Conservation (phyloP, 1,140 invertebrate genomes). For the Odontomachus brunneus region DNA sequence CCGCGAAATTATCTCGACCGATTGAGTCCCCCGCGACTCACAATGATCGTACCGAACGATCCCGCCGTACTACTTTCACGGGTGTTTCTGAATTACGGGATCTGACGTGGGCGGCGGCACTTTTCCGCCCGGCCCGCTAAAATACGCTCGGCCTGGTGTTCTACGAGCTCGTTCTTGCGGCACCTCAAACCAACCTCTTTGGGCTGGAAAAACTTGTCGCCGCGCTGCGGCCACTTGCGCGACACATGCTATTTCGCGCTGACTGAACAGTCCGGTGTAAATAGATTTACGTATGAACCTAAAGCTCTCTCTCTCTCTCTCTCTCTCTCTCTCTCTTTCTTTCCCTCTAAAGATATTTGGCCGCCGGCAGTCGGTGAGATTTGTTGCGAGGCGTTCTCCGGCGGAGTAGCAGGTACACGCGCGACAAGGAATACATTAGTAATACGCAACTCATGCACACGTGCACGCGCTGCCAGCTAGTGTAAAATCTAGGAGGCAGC, state of each 20-base stretch:
- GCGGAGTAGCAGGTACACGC: slow-evolving; percentile 9
- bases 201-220: slow-evolving; percentile 35
- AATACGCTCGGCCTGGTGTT: slow-evolving; percentile 47
- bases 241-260: slow-evolving; percentile 8
- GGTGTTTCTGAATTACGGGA: slow-evolving; percentile 66
- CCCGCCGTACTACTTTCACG: slow-evolving; percentile 63
- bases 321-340: too few species aligned
- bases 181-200: too few species aligned
- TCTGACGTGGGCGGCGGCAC: slow-evolving; percentile 64
- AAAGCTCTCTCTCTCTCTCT: not conserved
- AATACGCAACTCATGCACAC: slow-evolving; percentile 38
- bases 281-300: slow-evolving; percentile 4
- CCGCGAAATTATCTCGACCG: slow-evolving; percentile 18
- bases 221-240: slow-evolving; percentile 16
- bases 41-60: slow-evolving; percentile 48
- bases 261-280: not conserved
- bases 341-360: not conserved
- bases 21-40: slow-evolving; percentile 22
- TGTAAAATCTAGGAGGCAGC: slow-evolving; percentile 32
- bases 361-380: not conserved
- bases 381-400: slow-evolving; percentile 3
- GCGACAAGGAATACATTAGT: slow-evolving; percentile 35
- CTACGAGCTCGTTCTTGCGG: slow-evolving; percentile 31
- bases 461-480: slow-evolving; percentile 17
- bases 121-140: slow-evolving; percentile 53